phyloP scores from a whole-genome alignment of 2,113 vertebrate genomes.

The Mionectes macconnelli region DNA sequence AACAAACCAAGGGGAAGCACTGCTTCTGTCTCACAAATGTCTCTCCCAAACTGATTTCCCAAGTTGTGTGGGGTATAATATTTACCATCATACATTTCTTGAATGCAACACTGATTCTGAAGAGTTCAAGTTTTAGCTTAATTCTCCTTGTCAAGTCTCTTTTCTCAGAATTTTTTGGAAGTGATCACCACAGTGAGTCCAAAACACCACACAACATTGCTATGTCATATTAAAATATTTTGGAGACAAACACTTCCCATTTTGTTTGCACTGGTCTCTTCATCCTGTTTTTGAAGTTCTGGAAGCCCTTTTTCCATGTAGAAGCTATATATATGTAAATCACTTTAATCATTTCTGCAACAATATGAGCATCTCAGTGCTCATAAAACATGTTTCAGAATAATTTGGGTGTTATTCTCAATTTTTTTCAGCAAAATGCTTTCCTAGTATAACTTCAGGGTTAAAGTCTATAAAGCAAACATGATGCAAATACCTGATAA shows the following conservation, averaged over 20 bases:
- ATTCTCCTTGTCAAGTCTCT: neutral
- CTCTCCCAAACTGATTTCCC: neutral
- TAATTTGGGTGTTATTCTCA: neutral
- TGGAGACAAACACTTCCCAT: neutral
- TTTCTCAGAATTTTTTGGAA: neutral
- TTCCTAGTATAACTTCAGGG: neutral
- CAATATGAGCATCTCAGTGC: neutral
- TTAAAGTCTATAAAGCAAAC: neutral
- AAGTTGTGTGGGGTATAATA: neutral
- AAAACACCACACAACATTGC: neutral
- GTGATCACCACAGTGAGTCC: neutral
- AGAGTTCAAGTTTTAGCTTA: neutral
- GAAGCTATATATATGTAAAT: conserved; percentile 49
- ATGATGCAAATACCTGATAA: neutral
- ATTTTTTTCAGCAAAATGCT: neutral
- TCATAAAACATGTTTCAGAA: neutral
- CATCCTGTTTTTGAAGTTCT: neutral
- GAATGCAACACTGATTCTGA: neutral
- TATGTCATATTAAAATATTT: neutral
- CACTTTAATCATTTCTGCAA: conserved; percentile 3
- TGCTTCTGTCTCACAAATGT: neutral
- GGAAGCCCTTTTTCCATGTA: neutral
- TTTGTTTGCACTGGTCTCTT: neutral
- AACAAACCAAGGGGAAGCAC: neutral
- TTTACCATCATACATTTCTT: neutral